Evolutionary conservation across 1,140 invertebrate genomes (phyloP).

Genomic region (Diorhabda carinulata): DNA sequence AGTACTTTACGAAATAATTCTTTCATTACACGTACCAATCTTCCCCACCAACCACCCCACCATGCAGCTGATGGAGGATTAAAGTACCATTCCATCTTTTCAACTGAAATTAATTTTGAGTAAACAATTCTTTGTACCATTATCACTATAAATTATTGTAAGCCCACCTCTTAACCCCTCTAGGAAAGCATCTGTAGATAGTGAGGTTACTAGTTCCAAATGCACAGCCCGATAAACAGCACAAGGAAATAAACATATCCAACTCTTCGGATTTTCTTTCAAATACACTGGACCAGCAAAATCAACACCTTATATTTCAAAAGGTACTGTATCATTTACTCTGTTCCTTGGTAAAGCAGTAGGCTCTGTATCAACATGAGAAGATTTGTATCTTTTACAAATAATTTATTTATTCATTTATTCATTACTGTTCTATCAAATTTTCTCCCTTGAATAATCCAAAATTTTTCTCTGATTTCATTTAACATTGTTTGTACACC

Average conservation of each 20-base stretch:
- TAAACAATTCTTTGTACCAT: conserved; percentile 32
- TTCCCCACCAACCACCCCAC: conserved; percentile 24
- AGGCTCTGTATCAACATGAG: no score
- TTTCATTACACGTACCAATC: no score
- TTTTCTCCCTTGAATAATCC: no score
- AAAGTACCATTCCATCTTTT: conserved; percentile 43
- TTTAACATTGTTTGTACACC: no score
- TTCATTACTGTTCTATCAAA: no score
- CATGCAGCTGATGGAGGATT: conserved; percentile 42
- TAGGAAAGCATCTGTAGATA: conserved; percentile 40
- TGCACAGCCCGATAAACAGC: conserved; percentile 42
- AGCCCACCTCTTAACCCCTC: conserved; percentile 33
- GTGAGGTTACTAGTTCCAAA: conserved; percentile 39
- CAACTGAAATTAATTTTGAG: background rate
- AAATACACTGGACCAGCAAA: conserved; percentile 36
- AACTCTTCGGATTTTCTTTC: conserved; percentile 27
- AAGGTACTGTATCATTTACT: background rate
- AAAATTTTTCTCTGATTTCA: no score
- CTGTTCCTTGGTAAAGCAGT: no score
- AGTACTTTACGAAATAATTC: no score
- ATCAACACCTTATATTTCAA: conserved; percentile 28
- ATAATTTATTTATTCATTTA: no score
- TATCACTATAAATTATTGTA: background rate
- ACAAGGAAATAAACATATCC: conserved; percentile 42
- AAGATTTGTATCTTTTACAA: no score